These are phyloP conservation scores for Eupithecia subfuscata DNA, from an alignment of 2,888 invertebrate genomes.

Conservation along the genomic window DNA sequence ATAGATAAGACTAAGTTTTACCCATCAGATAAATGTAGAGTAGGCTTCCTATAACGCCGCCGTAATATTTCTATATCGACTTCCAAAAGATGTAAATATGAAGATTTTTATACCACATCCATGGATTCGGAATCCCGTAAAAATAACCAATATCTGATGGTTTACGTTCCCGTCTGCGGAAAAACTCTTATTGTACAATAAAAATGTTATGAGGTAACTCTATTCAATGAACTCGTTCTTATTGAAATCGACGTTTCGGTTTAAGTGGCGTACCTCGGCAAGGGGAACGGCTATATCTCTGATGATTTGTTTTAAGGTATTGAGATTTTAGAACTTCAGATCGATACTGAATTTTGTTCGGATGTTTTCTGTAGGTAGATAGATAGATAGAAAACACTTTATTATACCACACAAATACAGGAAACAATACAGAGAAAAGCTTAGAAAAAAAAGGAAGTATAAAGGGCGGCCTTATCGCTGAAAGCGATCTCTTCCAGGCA, in stretches of 20 bases:
- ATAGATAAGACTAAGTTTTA: neutral
- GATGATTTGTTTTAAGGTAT: slow-evolving; percentile 50
- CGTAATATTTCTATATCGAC: neutral
- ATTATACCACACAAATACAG: too few species aligned
- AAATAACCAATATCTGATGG: slow-evolving; percentile 69
- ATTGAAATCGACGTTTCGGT: slow-evolving; percentile 77
- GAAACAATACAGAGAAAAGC: too few species aligned
- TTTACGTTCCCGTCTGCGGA: slow-evolving; percentile 64
- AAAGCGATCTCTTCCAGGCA: too few species aligned
- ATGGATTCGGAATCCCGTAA: slow-evolving; percentile 8
- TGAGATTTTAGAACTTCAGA: neutral
- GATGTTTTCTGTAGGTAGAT: too few species aligned
- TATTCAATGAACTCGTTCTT: slow-evolving; percentile 80
- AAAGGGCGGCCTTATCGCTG: too few species aligned
- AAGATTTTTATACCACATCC: slow-evolving; percentile 28
- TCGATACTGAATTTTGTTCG: neutral
- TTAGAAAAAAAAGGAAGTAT: too few species aligned
- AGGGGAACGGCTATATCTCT: slow-evolving; percentile 59
- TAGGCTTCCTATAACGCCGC: neutral
- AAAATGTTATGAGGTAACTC: slow-evolving; percentile 82
- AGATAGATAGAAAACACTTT: too few species aligned
- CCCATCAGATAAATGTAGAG: neutral
- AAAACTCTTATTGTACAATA: slow-evolving; percentile 79
- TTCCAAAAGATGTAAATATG: neutral
- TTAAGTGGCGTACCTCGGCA: slow-evolving; percentile 70